Evolutionary conservation across 1,140 invertebrate species (phyloP), one percentile per base, ranked within the genome.

Genomic region (Ooceraea biroi): DNA sequence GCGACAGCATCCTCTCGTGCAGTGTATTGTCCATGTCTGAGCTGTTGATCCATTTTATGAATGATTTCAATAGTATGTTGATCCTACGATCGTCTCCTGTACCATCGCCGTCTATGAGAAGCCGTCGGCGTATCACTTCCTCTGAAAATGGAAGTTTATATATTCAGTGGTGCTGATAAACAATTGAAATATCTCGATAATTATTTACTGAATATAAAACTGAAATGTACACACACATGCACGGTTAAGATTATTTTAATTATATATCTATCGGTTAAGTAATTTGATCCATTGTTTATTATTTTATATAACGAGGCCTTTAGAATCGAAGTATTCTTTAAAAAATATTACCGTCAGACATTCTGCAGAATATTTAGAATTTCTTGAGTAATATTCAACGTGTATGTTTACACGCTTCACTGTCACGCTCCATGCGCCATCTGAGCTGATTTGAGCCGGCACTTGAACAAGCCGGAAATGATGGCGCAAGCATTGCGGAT

Each of bases 41-140:
- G 77, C 94, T 95, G 89, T 96, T 97, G 82, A 96, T 97, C 98
- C 98, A 99, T 94, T 98, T 98, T 22, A 98, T 96, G 84, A 99
- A 97, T 14, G 96, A 97, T 95, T 98, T 99, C 19, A 99, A 92
- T 4, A 99, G 93, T 65, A 97, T 96, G 91, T 98, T 98, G 19
- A 99, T 95, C 85, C 98, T 94, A 83, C 98, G 96, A 93, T 99
- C 98, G 94, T 99, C 98, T 58, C 98, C 98, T 30, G 97, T 98
- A 30, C 98, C 98, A 96, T 99, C 98, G 36, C 98, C 98, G 94
- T 99, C 98, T 91, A 99, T 98, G 11, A 99, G 94, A 19, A 99
- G 94, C 84, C 98, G 95, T 85, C 98, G 95, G 86, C 97, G 96
- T 83, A 99, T 99, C 61, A 99, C 97, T 93, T 99, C 98, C 94